Percentiles rank a stretch among this genome's conserved stretches.
phyloP scores from a whole-genome alignment of 2,888 invertebrate species.

The Laspeyria flexula region DNA sequence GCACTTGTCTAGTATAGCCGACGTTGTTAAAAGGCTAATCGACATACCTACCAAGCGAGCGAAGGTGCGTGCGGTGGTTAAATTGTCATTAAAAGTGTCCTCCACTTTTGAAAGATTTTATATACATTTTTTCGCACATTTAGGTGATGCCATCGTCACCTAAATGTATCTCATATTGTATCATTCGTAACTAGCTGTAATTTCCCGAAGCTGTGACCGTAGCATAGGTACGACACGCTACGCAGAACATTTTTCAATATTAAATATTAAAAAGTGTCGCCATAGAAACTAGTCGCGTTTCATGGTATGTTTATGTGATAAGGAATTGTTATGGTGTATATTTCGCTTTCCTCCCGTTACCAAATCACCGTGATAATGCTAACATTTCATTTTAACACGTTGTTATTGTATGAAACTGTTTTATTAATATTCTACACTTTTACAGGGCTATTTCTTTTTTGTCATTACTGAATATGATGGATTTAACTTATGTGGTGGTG shows the following conservation, averaged over 20 bases:
- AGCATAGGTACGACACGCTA: neutral
- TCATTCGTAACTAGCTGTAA: neutral
- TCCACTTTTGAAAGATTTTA: too few relatives aligned
- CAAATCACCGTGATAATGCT: constrained; percentile 26
- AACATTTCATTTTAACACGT: constrained; percentile 23
- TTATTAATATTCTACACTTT: neutral
- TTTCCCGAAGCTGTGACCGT: neutral
- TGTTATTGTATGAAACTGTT: neutral
- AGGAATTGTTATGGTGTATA: constrained; percentile 15
- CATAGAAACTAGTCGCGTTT: constrained; percentile 21
- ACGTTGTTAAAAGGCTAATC: too few relatives aligned
- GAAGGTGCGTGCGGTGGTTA: too few relatives aligned
- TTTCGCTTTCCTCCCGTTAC: constrained; percentile 6
- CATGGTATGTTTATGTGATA: constrained; percentile 18
- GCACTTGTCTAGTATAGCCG: too few relatives aligned
- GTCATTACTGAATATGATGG: too few relatives aligned
- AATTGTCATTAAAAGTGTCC: too few relatives aligned
- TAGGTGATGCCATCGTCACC: too few relatives aligned
- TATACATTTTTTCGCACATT: too few relatives aligned
- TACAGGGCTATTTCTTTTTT: neutral
- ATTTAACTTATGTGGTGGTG: too few relatives aligned
- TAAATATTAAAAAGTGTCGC: constrained; percentile 5
- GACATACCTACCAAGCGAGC: too few relatives aligned
- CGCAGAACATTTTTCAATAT: constrained; percentile 1
- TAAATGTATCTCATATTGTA: too few relatives aligned